A percentile compares a stretch with the other conserved stretches of the same genome.
Evolutionary conservation across 1,140 invertebrate genomes (phyloP).

Genomic region (Saccostrea cuccullata): DNA sequence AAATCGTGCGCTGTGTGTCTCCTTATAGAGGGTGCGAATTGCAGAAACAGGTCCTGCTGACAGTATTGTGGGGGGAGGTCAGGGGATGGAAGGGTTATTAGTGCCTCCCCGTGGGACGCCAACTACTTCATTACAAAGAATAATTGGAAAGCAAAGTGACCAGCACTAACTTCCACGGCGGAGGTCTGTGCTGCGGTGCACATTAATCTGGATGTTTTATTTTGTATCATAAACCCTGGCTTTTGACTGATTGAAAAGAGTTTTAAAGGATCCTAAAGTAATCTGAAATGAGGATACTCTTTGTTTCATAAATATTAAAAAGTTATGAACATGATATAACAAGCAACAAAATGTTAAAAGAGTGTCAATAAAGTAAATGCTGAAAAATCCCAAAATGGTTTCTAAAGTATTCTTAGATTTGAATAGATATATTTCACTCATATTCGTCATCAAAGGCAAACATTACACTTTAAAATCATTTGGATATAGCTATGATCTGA

Average conservation of each 20-base stretch:
- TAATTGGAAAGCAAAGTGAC: slow-evolving; percentile 25
- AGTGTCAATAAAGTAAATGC: too few relatives aligned
- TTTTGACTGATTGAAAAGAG: background rate
- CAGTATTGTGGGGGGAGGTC: background rate
- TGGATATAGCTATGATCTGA: too few relatives aligned
- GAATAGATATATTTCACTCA: too few relatives aligned
- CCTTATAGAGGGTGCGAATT: background rate
- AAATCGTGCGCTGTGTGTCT: background rate
- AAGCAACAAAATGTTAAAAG: too few relatives aligned
- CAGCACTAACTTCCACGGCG: slow-evolving; percentile 18
- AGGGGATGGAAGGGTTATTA: slow-evolving; percentile 5
- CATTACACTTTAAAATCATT: too few relatives aligned
- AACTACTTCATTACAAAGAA: background rate
- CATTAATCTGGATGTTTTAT: slow-evolving; percentile 17
- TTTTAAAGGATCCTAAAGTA: background rate
- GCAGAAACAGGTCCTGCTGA: background rate
- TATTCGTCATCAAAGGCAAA: too few relatives aligned
- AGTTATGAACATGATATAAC: background rate
- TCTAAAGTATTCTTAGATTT: too few relatives aligned
- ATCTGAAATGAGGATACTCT: background rate
- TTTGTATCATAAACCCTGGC: slow-evolving; percentile 21
- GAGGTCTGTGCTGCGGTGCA: slow-evolving; percentile 20
- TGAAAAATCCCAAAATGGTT: too few relatives aligned
- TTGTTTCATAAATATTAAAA: slow-evolving; percentile 3
- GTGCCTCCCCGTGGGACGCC: background rate